phyloP scores from a whole-genome alignment of 2,888 invertebrate genomes.

The Aphodius sticticus region DNA sequence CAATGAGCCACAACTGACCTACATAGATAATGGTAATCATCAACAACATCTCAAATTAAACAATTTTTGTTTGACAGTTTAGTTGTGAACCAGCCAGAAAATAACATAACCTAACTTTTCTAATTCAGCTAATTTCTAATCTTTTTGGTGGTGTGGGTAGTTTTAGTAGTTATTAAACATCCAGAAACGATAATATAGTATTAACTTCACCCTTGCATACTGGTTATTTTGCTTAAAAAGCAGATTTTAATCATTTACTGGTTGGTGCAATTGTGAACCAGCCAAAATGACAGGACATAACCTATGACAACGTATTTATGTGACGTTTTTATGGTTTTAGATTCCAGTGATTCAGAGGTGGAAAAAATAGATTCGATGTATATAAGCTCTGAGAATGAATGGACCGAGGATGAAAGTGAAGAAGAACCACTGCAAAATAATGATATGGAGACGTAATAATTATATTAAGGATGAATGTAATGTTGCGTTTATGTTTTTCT shows the following conservation, averaged over 20 bases:
- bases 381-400: slow-evolving; percentile 54
- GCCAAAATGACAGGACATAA: too few species aligned
- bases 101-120: too few species aligned
- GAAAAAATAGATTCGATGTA: slow-evolving; percentile 52
- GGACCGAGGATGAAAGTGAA: slow-evolving; percentile 56
- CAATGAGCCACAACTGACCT: slow-evolving; percentile 62
- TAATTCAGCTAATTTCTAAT: too few species aligned
- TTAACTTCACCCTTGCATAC: too few species aligned
- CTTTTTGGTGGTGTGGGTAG: too few species aligned
- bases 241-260: too few species aligned
- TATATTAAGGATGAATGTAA: slow-evolving; percentile 8
- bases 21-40: slow-evolving; percentile 64
- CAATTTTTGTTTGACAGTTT: too few species aligned
- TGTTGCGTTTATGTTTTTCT: background rate
- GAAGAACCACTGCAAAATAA: slow-evolving; percentile 44
- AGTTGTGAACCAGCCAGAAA: too few species aligned
- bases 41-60: background rate
- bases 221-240: too few species aligned
- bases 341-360: slow-evolving; percentile 54
- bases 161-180: too few species aligned
- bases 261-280: too few species aligned
- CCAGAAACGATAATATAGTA: too few species aligned
- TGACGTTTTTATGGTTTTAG: slow-evolving; percentile 42
- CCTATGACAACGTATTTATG: background rate
- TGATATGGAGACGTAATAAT: slow-evolving; percentile 1